Conservation (phyloP, 2,888 invertebrate genomes). For the Drosophila anomalata region DNA sequence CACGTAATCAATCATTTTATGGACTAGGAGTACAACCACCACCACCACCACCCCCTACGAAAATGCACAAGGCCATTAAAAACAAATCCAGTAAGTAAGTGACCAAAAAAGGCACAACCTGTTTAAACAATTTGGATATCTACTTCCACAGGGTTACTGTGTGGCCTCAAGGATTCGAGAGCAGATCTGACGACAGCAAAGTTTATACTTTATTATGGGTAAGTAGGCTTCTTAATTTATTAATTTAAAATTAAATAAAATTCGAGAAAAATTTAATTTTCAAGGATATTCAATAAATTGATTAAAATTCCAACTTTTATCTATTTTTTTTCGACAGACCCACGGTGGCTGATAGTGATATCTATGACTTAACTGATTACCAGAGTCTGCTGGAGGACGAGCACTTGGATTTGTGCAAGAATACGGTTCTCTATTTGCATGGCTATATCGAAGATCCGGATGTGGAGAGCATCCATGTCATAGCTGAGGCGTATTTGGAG, state of each 20-base stretch:
- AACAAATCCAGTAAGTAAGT: constrained; percentile 76
- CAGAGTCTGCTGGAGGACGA: constrained; percentile 69
- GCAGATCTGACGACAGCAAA: constrained; percentile 84
- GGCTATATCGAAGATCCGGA: constrained; percentile 86
- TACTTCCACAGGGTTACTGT: constrained; percentile 80
- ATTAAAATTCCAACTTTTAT: neutral
- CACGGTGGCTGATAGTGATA: constrained; percentile 73
- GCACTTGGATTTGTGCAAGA: constrained; percentile 83
- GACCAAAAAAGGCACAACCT: constrained; percentile 14
- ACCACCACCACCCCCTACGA: constrained; percentile 1
- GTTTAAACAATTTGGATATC: constrained; percentile 3
- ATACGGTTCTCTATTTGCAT: constrained; percentile 86
- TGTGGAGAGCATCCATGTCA: constrained; percentile 86
- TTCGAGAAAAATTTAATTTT: neutral
- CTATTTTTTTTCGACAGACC: constrained; percentile 59
- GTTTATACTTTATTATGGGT: constrained; percentile 81
- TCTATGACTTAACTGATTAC: constrained; percentile 75
- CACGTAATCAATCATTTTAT: constrained; percentile 43
- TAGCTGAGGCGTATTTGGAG: constrained; percentile 82
- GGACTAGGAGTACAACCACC: constrained; percentile 18
- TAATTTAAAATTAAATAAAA: too few species aligned
- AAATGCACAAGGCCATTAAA: constrained; percentile 73
- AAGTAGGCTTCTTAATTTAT: constrained; percentile 15
- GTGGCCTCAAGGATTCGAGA: constrained; percentile 85
- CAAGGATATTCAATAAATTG: neutral